Conservation (phyloP, 2,888 invertebrate species). For the Temnothorax ravouxi region DNA sequence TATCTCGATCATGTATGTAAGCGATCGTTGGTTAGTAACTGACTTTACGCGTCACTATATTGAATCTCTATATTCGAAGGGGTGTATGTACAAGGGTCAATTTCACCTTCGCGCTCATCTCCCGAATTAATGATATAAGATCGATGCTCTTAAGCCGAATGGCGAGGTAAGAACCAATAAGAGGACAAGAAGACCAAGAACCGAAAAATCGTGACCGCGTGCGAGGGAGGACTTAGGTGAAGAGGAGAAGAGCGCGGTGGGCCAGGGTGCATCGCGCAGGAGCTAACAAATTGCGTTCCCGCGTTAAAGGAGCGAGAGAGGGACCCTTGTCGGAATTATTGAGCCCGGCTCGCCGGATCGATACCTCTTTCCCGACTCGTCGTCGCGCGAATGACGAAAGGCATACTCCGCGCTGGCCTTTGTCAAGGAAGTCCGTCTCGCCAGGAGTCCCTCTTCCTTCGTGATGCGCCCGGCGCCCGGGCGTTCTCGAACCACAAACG, state of each 20-base stretch:
- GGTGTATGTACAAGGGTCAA: not conserved
- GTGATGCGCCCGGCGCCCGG: not conserved
- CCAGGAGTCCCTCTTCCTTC: not conserved
- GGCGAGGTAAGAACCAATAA: not conserved
- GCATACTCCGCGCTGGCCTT: constrained; percentile 24
- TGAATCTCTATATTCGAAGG: not conserved
- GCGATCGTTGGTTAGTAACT: not conserved
- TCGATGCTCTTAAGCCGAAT: constrained; percentile 8
- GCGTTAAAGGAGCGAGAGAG: constrained; percentile 41
- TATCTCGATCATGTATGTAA: not conserved
- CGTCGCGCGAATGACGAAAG: constrained; percentile 42
- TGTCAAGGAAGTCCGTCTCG: constrained; percentile 13
- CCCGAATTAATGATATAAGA: constrained; percentile 17
- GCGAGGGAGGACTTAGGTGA: constrained; percentile 3
- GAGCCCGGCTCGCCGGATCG: constrained; percentile 53
- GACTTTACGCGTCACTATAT: not conserved
- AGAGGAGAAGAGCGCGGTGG: not conserved
- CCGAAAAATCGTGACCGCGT: not conserved
- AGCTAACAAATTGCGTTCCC: constrained; percentile 34
- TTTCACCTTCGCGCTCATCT: constrained; percentile 11
- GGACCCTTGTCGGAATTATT: constrained; percentile 50
- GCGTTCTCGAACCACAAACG: not conserved
- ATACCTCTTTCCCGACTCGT: constrained; percentile 48
- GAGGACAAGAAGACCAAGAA: not conserved
- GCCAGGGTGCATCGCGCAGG: constrained; percentile 24